Percentiles rank a stretch among this genome's conserved stretches.
Evolutionary conservation across 2,888 invertebrate species (phyloP).

Genomic region (Ectemnius continuus): DNA sequence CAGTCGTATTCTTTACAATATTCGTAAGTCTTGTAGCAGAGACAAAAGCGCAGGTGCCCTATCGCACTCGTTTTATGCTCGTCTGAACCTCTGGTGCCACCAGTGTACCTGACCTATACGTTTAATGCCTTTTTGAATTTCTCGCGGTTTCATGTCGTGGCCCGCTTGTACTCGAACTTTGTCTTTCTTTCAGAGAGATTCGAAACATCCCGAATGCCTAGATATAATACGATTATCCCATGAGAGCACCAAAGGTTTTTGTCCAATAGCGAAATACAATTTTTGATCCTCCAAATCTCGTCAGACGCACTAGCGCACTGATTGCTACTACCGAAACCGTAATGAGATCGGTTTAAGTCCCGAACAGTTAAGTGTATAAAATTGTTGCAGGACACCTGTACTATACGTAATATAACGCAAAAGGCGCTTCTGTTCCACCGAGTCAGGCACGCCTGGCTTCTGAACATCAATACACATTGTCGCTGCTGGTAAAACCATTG

Average conservation of each 20-base stretch:
- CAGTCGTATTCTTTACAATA: constrained; percentile 76
- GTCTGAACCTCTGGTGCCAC: constrained; percentile 57
- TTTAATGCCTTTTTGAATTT: constrained; percentile 18
- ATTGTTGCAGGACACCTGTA: constrained; percentile 67
- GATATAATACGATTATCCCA: constrained; percentile 31
- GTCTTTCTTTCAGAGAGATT: constrained; percentile 4
- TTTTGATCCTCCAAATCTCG: constrained; percentile 69
- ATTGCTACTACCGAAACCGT: constrained; percentile 61
- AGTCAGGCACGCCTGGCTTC: constrained; percentile 68
- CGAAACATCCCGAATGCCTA: neutral
- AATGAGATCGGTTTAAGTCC: constrained; percentile 69
- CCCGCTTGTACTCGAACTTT: neutral
- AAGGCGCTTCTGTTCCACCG: constrained; percentile 62
- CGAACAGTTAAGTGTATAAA: constrained; percentile 70
- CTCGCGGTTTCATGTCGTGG: too few species aligned
- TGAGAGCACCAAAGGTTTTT: constrained; percentile 61
- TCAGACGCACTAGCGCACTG: constrained; percentile 64
- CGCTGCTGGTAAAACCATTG: constrained; percentile 75
- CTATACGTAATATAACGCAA: constrained; percentile 62
- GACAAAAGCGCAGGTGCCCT: constrained; percentile 75
- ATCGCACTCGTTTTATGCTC: constrained; percentile 65
- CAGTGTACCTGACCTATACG: constrained; percentile 46
- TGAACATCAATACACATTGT: constrained; percentile 73
- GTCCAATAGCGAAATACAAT: constrained; percentile 67
- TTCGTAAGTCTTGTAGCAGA: constrained; percentile 75